Base-by-base conservation (phyloP, 1,140 invertebrate species). In the Leptoteleia sp. region DNA sequence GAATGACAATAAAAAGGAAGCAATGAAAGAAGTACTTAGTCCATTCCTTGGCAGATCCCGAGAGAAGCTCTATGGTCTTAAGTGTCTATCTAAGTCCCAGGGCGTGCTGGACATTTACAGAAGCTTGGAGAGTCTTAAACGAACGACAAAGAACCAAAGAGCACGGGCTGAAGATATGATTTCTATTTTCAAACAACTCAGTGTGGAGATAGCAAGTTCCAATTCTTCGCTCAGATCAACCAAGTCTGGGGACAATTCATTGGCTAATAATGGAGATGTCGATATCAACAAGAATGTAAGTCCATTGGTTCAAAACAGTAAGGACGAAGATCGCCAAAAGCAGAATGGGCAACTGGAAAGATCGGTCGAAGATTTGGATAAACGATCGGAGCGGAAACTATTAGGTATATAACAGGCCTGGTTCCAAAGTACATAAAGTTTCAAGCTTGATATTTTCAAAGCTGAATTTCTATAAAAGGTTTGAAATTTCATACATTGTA, bases 11-110 rank as follows among this genome's bases (percentile, higher is more conserved):
- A 81, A 78, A 27, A 42, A 40, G 48, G 55, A 77, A 31, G 15
- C 27, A 9, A 59, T 75, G 31, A 73, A 81, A 65, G 65, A 82
- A 9, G 61, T 64, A 9, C 25, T 82, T 6, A 83, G 75, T 75
- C 81, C 84, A 0, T 48, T 84, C 22, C 76, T 89, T 8, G 88
- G 84, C 15, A 82, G 87, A 8, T 92, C 91, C 0, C 83, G 88
- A 16, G 91, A 92, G 55, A 91, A 92, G 40, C 80, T 92, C 0
- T 91, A 91, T 19, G 91, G 90, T 0, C 77, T 92, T 0, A 88
- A 88, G 40, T 89, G 88, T 68, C 77, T 92, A 16, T 92, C 91
- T 0, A 91, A 91, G 68, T 92, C 91, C 0, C 91, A 92, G 25
- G 91, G 91, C 38, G 90, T 91, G 13, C 61, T 92, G 47, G 89